Base-by-base conservation (phyloP, 2,888 invertebrate genomes). In the Protophormia terraenovae region DNA sequence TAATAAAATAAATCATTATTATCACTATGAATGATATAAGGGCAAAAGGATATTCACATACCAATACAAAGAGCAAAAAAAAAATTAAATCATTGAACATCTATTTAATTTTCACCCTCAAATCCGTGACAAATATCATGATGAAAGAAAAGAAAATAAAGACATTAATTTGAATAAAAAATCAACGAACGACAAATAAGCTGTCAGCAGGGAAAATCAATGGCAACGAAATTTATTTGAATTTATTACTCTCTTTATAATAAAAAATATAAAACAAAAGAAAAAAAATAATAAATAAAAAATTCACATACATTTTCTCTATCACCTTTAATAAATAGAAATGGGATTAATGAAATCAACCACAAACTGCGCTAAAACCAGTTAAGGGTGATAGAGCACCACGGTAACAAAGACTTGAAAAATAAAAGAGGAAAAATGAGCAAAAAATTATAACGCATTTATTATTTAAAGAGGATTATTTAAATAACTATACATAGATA, bases 401-500 rank as follows among this genome's bases (percentile, higher is more conserved):
- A n/a, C n/a, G n/a, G n/a, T n/a, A 29, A 1, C 62, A 22, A 58
- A 6, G 38, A 50, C 19, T 35, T 69, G 24, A 53, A 24, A 8
- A 22, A 50, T 2, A 8, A 10, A 8, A 71, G 16, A 45, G 14
- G 3, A 47, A 75, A 62, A n/a, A 29, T 19, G 2, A 53, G 50
- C n/a, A 7, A 16, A 16, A 32, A 55, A 76, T 55, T 55, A 64
- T 66, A 66, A 66, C 0, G 10, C 22, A 73, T 78, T 67, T 60
- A 73, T 73, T 83, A 62, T 73, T 78, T 38, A 77, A 72, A 83
- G 22, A 66, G 73, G 83, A 78, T 75, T n/a, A n/a, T n/a, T 73
- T 62, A 38, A 38, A 62, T 16, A 67, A 14, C 1, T 19, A 19
- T 47, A 47, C 6, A 47, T n/a, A n/a, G n/a, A 47, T 45, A 8